phyloP scores from a whole-genome alignment of 2,797 vertebrate species.

The Microchirus variegatus region DNA sequence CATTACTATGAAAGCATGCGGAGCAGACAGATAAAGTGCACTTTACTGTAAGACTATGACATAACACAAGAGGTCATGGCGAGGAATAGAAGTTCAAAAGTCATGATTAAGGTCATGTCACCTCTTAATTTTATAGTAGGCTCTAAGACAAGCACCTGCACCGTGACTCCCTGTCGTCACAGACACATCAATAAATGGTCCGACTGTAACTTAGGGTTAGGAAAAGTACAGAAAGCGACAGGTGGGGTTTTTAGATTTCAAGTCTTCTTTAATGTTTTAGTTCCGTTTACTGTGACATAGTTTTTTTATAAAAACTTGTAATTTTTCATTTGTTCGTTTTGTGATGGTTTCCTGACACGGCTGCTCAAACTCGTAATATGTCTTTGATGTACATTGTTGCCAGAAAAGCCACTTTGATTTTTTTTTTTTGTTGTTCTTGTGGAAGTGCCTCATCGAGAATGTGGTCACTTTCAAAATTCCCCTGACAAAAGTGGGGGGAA shows the following conservation, averaged over 20 bases:
- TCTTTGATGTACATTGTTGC: conserved; percentile 24
- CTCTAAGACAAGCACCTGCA: conserved; percentile 23
- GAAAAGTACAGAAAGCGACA: not conserved
- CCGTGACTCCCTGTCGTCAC: conserved; percentile 41
- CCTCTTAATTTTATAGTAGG: conserved; percentile 24
- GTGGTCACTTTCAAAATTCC: not conserved
- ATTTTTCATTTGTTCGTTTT: conserved; percentile 25
- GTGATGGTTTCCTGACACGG: conserved; percentile 24
- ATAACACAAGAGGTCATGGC: conserved; percentile 43
- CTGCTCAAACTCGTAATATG: conserved; percentile 5
- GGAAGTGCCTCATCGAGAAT: conserved; percentile 51
- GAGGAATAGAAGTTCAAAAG: conserved; percentile 22
- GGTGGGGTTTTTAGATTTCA: conserved; percentile 1
- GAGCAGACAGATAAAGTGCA: conserved; percentile 78
- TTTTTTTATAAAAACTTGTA: conserved; percentile 17
- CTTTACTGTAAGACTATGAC: conserved; percentile 78
- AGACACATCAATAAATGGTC: conserved; percentile 36
- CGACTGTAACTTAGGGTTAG: conserved; percentile 13
- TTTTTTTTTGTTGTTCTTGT: conserved; percentile 27
- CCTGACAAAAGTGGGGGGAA: no score
- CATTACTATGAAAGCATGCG: conserved; percentile 51
- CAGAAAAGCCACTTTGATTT: conserved; percentile 16
- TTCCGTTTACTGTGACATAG: conserved; percentile 29
- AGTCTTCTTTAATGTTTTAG: conserved; percentile 10
- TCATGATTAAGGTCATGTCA: conserved; percentile 23